Conservation (phyloP, 1,140 invertebrate genomes). For the Phthorimaea operculella region DNA sequence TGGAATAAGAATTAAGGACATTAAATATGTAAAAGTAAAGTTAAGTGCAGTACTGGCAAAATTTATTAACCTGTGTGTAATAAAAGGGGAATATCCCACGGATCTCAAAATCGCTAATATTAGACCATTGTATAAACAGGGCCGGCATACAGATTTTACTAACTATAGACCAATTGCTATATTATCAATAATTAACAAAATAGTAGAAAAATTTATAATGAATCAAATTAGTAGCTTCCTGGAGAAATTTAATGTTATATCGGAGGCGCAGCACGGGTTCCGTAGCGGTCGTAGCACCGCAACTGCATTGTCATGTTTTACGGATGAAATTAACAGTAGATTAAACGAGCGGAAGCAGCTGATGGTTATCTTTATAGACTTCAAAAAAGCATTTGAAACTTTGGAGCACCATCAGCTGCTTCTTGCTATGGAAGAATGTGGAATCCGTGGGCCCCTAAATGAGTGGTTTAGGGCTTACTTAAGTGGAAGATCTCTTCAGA, state of each 20-base stretch:
- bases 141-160: conserved; percentile 16
- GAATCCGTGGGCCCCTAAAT: no score
- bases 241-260: conserved; percentile 17
- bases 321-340: conserved; percentile 8
- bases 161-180: conserved; percentile 25
- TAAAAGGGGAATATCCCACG: conserved; percentile 12
- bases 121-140: conserved; percentile 18
- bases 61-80: conserved; percentile 15
- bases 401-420: no score
- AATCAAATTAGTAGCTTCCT: conserved; percentile 18
- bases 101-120: conserved; percentile 19
- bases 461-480: no score
- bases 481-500: no score
- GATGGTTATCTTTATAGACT: conserved; percentile 18
- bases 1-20: conserved; percentile 11
- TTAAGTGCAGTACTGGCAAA: conserved; percentile 8
- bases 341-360: conserved; percentile 14
- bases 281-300: conserved; percentile 11
- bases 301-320: conserved; percentile 6
- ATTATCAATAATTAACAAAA: conserved; percentile 21
- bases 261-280: conserved; percentile 18
- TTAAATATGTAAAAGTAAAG: conserved; percentile 10
- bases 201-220: conserved; percentile 23
- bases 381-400: conserved; percentile 23
- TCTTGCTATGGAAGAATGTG: no score